Conservation (phyloP, 2,888 invertebrate genomes). For the Petrolisthes manimaculis region DNA sequence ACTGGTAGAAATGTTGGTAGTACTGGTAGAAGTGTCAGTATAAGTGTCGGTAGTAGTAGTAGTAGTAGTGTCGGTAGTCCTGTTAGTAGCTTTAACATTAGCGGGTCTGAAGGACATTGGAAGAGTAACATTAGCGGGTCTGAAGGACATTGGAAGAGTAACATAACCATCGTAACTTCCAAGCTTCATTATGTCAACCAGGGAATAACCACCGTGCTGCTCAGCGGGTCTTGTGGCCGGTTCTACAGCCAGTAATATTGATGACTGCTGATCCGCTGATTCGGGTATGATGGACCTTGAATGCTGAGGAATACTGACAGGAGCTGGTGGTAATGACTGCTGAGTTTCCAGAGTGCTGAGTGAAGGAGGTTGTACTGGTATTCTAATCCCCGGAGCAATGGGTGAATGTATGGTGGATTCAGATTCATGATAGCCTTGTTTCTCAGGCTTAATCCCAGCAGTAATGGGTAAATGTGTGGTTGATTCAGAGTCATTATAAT, state of each 20-base stretch:
- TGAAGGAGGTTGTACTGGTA: too few relatives aligned
- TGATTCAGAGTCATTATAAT: too few relatives aligned
- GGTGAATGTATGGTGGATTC: too few relatives aligned
- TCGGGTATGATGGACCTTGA: slow-evolving; percentile 38
- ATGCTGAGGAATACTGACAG: background rate
- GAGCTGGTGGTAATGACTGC: too few relatives aligned
- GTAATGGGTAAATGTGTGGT: too few relatives aligned
- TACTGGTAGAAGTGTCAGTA: background rate
- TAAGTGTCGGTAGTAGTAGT: background rate
- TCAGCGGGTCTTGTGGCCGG: slow-evolving; percentile 1
- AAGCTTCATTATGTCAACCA: slow-evolving; percentile 48
- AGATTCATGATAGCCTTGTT: too few relatives aligned
- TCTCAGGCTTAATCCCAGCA: too few relatives aligned
- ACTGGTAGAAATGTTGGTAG: background rate
- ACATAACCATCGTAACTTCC: slow-evolving; percentile 50
- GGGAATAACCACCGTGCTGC: background rate
- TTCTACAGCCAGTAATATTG: slow-evolving; percentile 37
- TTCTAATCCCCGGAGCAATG: too few relatives aligned
- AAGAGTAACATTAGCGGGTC: background rate
- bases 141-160: slow-evolving; percentile 46
- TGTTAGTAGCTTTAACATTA: background rate
- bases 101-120: background rate
- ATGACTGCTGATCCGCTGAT: slow-evolving; percentile 38
- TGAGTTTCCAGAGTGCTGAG: too few relatives aligned
- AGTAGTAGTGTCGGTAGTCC: background rate